These are phyloP conservation scores for Passer domesticus DNA, from an alignment of 2,113 vertebrate species.

Conservation along the genomic window DNA sequence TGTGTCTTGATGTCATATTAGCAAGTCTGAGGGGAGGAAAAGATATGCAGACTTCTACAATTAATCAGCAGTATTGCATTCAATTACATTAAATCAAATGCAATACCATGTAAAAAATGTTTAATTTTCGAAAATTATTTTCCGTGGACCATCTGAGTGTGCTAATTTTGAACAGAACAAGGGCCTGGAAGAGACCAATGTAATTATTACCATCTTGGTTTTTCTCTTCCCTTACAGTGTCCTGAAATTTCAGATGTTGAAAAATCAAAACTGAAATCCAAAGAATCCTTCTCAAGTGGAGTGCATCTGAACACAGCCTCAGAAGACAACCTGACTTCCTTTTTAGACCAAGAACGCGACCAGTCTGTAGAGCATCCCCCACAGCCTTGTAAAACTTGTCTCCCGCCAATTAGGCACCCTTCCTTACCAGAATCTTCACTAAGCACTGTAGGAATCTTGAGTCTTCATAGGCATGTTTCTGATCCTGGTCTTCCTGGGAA, in stretches of 20 bases:
- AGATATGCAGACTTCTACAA: background rate
- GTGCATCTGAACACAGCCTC: conserved; percentile 77
- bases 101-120: background rate
- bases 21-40: background rate
- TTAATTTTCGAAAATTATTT: background rate
- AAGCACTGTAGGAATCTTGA: conserved; percentile 76
- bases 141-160: background rate
- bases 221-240: conserved; percentile 74
- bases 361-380: conserved; percentile 67
- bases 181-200: background rate
- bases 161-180: conserved; percentile 16
- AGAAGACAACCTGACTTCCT: conserved; percentile 84
- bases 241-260: conserved; percentile 82
- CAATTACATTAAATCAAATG: background rate
- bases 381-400: conserved; percentile 78
- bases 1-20: background rate
- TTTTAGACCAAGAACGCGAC: conserved; percentile 77
- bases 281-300: conserved; percentile 85
- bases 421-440: conserved; percentile 81
- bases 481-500: conserved; percentile 88
- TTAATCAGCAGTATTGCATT: background rate
- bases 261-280: conserved; percentile 86
- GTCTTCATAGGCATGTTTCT: conserved; percentile 88
- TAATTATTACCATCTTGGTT: conserved; percentile 17
- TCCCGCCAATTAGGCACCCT: conserved; percentile 82